A percentile compares a stretch with the other conserved stretches of the same genome.
Conservation (phyloP, 2,113 vertebrate species). For the Thamnaconus septentrionalis region DNA sequence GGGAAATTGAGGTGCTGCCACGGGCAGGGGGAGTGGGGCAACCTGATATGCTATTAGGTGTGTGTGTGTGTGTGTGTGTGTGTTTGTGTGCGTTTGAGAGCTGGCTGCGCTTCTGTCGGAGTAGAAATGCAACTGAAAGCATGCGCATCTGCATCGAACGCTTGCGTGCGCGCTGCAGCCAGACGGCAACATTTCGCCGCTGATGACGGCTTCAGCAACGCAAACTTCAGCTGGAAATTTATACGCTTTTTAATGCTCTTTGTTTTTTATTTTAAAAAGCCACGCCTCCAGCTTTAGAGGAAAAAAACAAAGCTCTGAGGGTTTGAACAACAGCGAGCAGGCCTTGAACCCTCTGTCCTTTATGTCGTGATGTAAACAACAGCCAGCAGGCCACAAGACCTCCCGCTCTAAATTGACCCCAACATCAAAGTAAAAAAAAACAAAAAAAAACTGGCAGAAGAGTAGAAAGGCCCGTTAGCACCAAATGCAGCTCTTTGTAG, state of each 20-base stretch:
- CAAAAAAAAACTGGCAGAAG: too few species aligned
- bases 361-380: conserved; percentile 22
- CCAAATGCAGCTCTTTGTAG: too few species aligned
- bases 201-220: too few species aligned
- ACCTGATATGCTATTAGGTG: conserved; percentile 78
- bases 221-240: not conserved
- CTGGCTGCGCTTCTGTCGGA: conserved; percentile 55
- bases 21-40: conserved; percentile 64
- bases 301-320: not conserved
- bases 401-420: conserved; percentile 21
- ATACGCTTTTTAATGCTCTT: not conserved
- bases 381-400: conserved; percentile 17
- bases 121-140: conserved; percentile 45
- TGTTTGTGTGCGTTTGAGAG: conserved; percentile 1
- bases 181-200: too few species aligned
- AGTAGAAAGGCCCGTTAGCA: too few species aligned
- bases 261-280: not conserved
- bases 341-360: conserved; percentile 8
- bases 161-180: not conserved
- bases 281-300: not conserved
- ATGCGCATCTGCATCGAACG: conserved; percentile 7
- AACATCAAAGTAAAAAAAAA: conserved; percentile 31
- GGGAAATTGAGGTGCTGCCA: conserved; percentile 68
- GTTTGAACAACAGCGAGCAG: conserved; percentile 10
- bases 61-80: conserved; percentile 14